Base-by-base conservation (phyloP, 2,888 invertebrate genomes). In the Ophion ellenae region DNA sequence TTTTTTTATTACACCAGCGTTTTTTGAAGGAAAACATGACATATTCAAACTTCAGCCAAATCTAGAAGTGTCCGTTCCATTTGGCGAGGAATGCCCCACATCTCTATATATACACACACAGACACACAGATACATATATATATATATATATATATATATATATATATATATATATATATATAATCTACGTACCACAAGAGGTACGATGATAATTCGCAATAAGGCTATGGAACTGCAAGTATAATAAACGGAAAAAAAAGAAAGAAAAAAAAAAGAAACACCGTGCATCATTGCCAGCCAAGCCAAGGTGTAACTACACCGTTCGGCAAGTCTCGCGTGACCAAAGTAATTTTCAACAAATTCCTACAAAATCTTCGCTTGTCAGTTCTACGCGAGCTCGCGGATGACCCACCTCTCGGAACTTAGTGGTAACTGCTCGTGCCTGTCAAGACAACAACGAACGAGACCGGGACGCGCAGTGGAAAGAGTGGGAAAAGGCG, bases 321-420 rank as follows among this genome's bases (percentile, higher is more conserved):
- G 70, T 57, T 76, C 40, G 40, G 20, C 47, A 59, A 77, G 74
- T 76, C 79, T 91, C 90, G 92, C 92, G 90, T 92, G 91, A 91
- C 89, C 83, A 64, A 88, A 87, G 87, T 87, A 87, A 84, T 90
- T 90, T 89, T 90, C 89, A 88, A 90, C 88, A 86, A 89, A 90
- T 86, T 70, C 77, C 64, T 70, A 80, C 80, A 84, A 87, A 88
- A 87, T 89, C 86, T 87, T 90, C 85, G 83, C 87, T 77, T 61
- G 86, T 80, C 83, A 73, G 84, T 71, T 85, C 75, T 74, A 70
- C 20, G 63, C 76, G 66, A 69, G 63, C 77, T 57, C 24, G 53
- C 32, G 53, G 70, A 80, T 57, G 71, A 75, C 74, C 73, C 66
- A n/a, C 82, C 70, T 82, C 82, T 81, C 53, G 77, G 85, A 83